Evolutionary conservation across 1,140 invertebrate species (phyloP).

Genomic region (Proales similis): DNA sequence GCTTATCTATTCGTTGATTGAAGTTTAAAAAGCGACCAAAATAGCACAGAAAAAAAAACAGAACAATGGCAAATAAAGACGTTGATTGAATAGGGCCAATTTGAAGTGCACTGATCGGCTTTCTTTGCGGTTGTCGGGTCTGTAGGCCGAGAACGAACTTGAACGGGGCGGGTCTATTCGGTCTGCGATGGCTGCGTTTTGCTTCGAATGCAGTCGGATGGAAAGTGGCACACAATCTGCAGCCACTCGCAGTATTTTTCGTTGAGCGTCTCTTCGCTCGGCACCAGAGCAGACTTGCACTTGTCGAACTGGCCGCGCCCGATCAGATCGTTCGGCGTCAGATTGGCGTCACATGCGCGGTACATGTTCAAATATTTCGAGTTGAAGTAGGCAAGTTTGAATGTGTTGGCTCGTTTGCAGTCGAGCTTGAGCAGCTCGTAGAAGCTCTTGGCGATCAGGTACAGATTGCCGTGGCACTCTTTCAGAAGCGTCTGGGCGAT

Average conservation of each 20-base stretch:
- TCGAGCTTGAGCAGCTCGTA: slow-evolving; percentile 21
- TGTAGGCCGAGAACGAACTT: not conserved
- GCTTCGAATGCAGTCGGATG: slow-evolving; percentile 12
- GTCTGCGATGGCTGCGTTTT: slow-evolving; percentile 20
- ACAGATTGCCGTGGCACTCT: slow-evolving; percentile 18
- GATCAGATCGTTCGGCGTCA: slow-evolving; percentile 20
- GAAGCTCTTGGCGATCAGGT: slow-evolving; percentile 27
- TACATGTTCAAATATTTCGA: slow-evolving; percentile 36
- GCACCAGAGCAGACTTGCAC: slow-evolving; percentile 16
- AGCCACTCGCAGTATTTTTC: slow-evolving; percentile 36
- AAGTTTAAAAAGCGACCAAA: too few species aligned
- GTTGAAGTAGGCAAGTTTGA: slow-evolving; percentile 28
- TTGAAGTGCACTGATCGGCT: not conserved
- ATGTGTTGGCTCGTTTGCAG: slow-evolving; percentile 24
- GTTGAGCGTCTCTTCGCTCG: not conserved
- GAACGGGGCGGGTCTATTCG: not conserved
- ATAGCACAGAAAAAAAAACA: not conserved
- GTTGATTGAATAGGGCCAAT: not conserved
- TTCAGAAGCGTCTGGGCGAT: slow-evolving; percentile 24
- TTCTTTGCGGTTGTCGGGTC: not conserved
- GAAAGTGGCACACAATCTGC: slow-evolving; percentile 31
- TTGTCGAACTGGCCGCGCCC: not conserved
- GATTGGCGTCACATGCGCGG: slow-evolving; percentile 6
- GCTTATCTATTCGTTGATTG: not conserved
- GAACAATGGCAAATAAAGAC: not conserved